Evolutionary conservation across 2,888 invertebrate genomes (phyloP).

Genomic region (Chloromyia formosa): DNA sequence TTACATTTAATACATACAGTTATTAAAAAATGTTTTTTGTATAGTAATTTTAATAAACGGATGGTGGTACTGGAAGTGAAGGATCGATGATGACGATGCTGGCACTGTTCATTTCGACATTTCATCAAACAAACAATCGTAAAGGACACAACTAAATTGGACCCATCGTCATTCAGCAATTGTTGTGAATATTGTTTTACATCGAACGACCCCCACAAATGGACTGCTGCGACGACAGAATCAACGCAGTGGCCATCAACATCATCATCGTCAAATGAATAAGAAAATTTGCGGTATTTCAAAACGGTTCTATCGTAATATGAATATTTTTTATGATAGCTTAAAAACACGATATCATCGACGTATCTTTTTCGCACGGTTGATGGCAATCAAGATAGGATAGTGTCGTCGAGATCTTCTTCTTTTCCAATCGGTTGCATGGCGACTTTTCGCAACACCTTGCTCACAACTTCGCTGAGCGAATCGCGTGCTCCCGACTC

Average conservation of each 20-base stretch:
- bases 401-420: constrained; percentile 91
- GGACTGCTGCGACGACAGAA: no score
- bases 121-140: not conserved
- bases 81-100: no score
- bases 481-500: constrained; percentile 91
- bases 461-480: constrained; percentile 86
- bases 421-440: constrained; percentile 84
- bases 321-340: no score
- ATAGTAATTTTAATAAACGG: not conserved
- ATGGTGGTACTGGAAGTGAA: not conserved
- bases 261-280: no score
- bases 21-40: constrained; percentile 18
- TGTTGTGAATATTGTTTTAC: not conserved
- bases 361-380: not conserved
- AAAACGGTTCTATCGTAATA: no score
- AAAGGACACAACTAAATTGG: not conserved
- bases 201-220: not conserved
- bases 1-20: constrained; percentile 40
- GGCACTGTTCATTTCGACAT: not conserved
- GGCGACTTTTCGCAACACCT: constrained; percentile 82
- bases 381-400: constrained; percentile 75
- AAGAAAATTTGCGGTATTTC: no score
- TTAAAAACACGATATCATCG: no score
- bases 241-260: no score
- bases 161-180: not conserved